Evolutionary conservation across 2,113 vertebrate species (phyloP).

Genomic region (Condylura cristata): DNA sequence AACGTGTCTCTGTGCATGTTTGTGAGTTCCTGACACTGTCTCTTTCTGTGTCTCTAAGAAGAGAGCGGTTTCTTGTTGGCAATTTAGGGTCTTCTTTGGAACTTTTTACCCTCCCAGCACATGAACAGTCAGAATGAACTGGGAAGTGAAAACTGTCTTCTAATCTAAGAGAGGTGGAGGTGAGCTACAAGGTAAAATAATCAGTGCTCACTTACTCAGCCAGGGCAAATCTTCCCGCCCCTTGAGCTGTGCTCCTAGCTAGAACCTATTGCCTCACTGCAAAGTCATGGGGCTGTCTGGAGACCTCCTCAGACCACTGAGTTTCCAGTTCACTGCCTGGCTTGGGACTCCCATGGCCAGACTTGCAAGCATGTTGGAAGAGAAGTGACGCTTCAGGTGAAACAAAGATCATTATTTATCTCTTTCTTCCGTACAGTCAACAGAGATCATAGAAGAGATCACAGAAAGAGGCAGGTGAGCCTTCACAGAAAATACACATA

Average conservation of each 20-base stretch:
- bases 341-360: not conserved
- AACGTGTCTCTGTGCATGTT: not conserved
- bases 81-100: not conserved
- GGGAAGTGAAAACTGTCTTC: not conserved
- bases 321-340: not conserved
- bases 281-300: conserved; percentile 1
- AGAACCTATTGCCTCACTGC: not conserved
- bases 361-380: not conserved
- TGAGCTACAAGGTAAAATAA: not conserved
- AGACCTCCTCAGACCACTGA: not conserved
- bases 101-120: not conserved
- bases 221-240: not conserved
- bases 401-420: conserved; percentile 39
- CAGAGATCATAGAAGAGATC: not conserved
- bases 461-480: not conserved
- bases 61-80: conserved; percentile 2
- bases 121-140: not conserved
- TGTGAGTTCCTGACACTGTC: not conserved
- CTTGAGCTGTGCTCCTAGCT: not conserved
- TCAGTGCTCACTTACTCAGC: not conserved
- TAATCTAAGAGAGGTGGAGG: not conserved
- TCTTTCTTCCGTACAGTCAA: conserved; percentile 16
- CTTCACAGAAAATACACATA: conserved; percentile 12
- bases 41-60: conserved; percentile 20
- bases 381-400: conserved; percentile 27